phyloP scores from a whole-genome alignment of 2,888 invertebrate genomes.

The Acanthacorydalis orientalis region DNA sequence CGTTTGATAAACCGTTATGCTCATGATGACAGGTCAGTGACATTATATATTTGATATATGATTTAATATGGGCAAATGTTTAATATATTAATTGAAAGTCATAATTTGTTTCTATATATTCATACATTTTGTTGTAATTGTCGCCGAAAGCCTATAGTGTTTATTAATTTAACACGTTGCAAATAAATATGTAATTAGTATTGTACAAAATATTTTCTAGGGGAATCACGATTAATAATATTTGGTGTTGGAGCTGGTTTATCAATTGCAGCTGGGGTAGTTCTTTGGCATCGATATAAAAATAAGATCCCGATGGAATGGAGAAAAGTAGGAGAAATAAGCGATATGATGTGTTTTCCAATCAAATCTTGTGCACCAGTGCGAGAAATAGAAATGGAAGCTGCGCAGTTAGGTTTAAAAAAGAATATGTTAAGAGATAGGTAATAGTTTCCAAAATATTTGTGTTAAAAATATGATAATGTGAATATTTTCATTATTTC shows the following conservation, averaged over 20 bases:
- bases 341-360: constrained; percentile 35
- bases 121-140: no score
- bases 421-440: constrained; percentile 37
- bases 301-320: constrained; percentile 29
- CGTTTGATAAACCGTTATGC: no score
- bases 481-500: no score
- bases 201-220: constrained; percentile 6
- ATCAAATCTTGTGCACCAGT: constrained; percentile 41
- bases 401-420: constrained; percentile 33
- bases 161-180: background rate
- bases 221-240: constrained; percentile 5
- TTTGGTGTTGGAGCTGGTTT: constrained; percentile 8
- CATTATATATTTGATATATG: background rate
- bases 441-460: constrained; percentile 13
- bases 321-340: constrained; percentile 38
- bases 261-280: constrained; percentile 7
- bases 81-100: no score
- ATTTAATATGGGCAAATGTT: background rate
- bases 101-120: no score
- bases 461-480: no score
- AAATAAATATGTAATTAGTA: background rate
- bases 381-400: constrained; percentile 30
- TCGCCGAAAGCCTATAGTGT: no score
- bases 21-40: no score
- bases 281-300: constrained; percentile 10